phyloP scores from a whole-genome alignment of 1,140 invertebrate species.

The Dendroctonus valens region DNA sequence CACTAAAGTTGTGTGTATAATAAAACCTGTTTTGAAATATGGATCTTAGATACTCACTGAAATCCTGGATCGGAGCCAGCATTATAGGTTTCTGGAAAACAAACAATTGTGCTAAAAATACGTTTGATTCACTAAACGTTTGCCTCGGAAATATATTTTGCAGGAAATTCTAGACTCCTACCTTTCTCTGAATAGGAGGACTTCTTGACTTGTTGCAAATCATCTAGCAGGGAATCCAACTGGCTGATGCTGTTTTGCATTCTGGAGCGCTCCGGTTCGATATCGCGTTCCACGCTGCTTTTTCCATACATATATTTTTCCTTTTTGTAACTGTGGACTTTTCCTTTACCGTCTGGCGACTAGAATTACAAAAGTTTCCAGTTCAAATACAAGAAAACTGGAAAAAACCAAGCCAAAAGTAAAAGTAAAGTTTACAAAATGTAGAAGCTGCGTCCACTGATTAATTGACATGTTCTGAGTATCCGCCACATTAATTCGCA shows the following conservation, averaged over 20 bases:
- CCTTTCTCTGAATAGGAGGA: conserved; percentile 39
- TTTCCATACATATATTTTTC: conserved; percentile 46
- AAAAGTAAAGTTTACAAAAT: conserved; percentile 1
- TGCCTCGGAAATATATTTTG: not conserved
- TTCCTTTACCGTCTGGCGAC: conserved; percentile 46
- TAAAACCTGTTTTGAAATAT: conserved; percentile 15
- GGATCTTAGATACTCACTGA: conserved; percentile 43
- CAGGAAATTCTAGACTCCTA: conserved; percentile 6
- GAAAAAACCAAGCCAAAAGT: too few relatives aligned
- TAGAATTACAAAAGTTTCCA: conserved; percentile 14
- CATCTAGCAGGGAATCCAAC: conserved; percentile 55
- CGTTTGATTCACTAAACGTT: conserved; percentile 10
- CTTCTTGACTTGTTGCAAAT: conserved; percentile 54
- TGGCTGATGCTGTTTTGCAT: conserved; percentile 56
- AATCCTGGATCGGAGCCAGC: conserved; percentile 45
- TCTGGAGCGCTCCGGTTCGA: conserved; percentile 41
- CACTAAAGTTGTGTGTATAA: conserved; percentile 8
- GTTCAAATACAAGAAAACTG: not conserved
- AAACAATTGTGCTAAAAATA: conserved; percentile 34
- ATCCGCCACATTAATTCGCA: not conserved
- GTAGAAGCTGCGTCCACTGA: not conserved
- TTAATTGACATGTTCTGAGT: not conserved
- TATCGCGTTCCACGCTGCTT: conserved; percentile 32
- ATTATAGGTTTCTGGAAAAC: conserved; percentile 44
- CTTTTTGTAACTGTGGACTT: conserved; percentile 45